A percentile compares a stretch with the other conserved stretches of the same genome.
These are phyloP conservation scores for Corythaixoides concolor DNA, from an alignment of 2,113 vertebrate species.

Conservation along the genomic window DNA sequence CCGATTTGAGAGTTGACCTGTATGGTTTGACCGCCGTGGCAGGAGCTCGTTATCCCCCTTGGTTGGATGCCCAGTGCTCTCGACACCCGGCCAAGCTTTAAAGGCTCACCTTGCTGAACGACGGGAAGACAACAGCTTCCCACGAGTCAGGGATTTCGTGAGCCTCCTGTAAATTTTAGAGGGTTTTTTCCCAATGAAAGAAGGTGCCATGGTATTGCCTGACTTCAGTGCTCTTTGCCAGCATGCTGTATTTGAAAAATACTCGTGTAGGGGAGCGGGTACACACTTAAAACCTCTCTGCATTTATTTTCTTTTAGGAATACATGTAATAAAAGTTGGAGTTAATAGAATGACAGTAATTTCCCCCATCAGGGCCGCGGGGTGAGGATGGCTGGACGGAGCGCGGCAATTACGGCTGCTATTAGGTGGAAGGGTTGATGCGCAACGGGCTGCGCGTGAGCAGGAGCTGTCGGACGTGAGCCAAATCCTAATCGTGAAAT, in stretches of 20 bases:
- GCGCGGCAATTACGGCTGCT: conserved; percentile 83
- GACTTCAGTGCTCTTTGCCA: conserved; percentile 32
- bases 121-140: not conserved
- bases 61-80: not conserved
- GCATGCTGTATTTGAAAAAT: conserved; percentile 7
- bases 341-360: conserved; percentile 69
- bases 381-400: conserved; percentile 77
- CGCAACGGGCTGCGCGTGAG: conserved; percentile 82
- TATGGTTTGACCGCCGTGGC: not conserved
- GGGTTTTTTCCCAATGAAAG: not conserved
- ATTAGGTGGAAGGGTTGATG: conserved; percentile 87
- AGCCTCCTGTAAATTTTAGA: not conserved
- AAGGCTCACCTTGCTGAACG: fast-evolving
- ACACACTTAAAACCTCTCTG: conserved; percentile 10
- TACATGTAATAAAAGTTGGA: conserved; percentile 37
- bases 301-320: conserved; percentile 68
- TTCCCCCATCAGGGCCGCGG: conserved; percentile 28
- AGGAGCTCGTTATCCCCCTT: fast-evolving
- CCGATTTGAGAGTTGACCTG: not conserved
- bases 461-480: conserved; percentile 85
- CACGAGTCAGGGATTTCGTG: not conserved
- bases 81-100: fast-evolving
- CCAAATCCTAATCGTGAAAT: conserved; percentile 88
- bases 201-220: not conserved
- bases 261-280: not conserved